Evolutionary conservation across 2,888 invertebrate genomes (phyloP).

Genomic region (Crioceris asparagi): DNA sequence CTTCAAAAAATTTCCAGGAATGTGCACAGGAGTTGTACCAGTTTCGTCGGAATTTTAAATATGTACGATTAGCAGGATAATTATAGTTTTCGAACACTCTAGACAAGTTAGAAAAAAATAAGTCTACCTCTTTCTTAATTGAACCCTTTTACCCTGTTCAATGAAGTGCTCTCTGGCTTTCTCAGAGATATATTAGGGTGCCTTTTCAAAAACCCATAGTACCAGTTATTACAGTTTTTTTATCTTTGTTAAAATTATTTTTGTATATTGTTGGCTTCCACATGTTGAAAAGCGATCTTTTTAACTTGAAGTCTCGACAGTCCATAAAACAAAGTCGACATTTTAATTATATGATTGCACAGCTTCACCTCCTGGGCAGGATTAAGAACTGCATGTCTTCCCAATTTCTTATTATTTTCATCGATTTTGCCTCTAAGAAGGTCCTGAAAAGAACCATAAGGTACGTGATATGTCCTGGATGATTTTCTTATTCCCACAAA

Average conservation of each 20-base stretch:
- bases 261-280: constrained; percentile 7
- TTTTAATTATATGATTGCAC: too few relatives aligned
- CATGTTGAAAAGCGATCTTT: constrained; percentile 6
- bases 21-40: constrained; percentile 3
- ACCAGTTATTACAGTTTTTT: constrained; percentile 8
- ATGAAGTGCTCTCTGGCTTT: constrained; percentile 4
- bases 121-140: constrained; percentile 6
- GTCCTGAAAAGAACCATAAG: too few relatives aligned
- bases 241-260: constrained; percentile 1
- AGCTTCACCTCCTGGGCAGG: too few relatives aligned
- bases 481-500: too few relatives aligned
- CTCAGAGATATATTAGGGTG: constrained; percentile 3
- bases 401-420: too few relatives aligned
- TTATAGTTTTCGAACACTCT: neutral
- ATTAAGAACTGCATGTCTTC: too few relatives aligned
- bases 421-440: too few relatives aligned
- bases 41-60: constrained; percentile 5
- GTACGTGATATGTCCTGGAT: too few relatives aligned
- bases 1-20: constrained; percentile 5
- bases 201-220: constrained; percentile 6
- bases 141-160: constrained; percentile 5
- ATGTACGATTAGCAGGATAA: neutral
- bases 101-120: constrained; percentile 8
- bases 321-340: too few relatives aligned
- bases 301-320: too few relatives aligned